Conservation (phyloP, 1,140 invertebrate genomes). For the Hycleus phaleratus region DNA sequence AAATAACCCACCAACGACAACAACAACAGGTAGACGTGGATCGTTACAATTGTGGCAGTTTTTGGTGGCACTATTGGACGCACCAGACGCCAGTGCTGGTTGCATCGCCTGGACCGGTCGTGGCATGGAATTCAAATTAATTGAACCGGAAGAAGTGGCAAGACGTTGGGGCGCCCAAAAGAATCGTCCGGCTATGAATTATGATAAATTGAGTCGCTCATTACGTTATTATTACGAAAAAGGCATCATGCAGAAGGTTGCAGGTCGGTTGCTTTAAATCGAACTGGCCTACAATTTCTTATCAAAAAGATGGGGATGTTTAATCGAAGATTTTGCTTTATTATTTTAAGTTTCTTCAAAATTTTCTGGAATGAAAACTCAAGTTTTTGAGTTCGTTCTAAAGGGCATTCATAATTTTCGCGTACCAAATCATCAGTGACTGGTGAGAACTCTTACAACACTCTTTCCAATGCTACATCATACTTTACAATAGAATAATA, state of each 20-base stretch:
- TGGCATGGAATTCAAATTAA: constrained; percentile 90
- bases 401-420: no score
- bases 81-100: constrained; percentile 67
- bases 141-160: constrained; percentile 89
- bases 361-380: no score
- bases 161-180: constrained; percentile 77
- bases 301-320: no score
- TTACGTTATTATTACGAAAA: constrained; percentile 95
- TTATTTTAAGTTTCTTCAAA: no score
- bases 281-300: no score
- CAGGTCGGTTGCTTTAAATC: constrained; percentile 40
- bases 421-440: no score
- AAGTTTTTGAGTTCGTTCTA: no score
- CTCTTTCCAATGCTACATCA: no score
- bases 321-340: no score
- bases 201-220: constrained; percentile 89
- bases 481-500: no score
- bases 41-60: constrained; percentile 93
- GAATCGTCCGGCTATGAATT: constrained; percentile 94
- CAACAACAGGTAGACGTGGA: constrained; percentile 54
- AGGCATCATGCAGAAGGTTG: constrained; percentile 97
- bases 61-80: constrained; percentile 80
- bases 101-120: constrained; percentile 94
- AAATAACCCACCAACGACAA: neutral
- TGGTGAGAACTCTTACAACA: no score